Base-by-base conservation (phyloP, 2,797 vertebrate species). In the Rhynchotus rufescens region DNA sequence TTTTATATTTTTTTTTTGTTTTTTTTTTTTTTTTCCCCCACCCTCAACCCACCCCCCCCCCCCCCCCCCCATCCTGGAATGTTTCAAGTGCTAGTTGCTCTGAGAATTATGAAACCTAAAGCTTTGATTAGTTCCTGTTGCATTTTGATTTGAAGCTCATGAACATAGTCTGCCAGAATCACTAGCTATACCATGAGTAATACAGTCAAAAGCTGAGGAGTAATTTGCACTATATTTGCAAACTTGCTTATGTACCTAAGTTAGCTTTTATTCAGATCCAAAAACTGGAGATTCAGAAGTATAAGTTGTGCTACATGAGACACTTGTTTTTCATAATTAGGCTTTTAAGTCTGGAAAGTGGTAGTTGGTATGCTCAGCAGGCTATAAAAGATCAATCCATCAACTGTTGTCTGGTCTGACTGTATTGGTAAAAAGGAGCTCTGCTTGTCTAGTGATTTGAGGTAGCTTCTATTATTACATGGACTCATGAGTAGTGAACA, bases 281-380 rank as follows among this genome's bases (percentile, higher is more conserved):
- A 32, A 40, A 13, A 84, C 60, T 64, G 61, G 69, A 78, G 92
- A 56, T 47, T n/a, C 26, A 44, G 59, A 62, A 54, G 22, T 5
- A 2, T 67, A 44, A 82, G 25, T 80, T 81, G 32, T 44, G 23
- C 49, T 83, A 14, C 19, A 75, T 66, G 62, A 17, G 66, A 19
- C 80, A 85, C 88, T 84, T 91, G 4, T 14, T 71, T 92, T 87
- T 62, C 54, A 45, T 78, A 75, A 69, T 89, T 78, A 40, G 32
- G 4, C 51, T 87, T 93, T 77, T 84, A 60, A 51, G 45, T 26
- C 15, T 56, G 32, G 69, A 44, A 60, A 22, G 59, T 52, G 15
- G 22, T 65, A 38, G 49, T 19, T 86, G 72, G 56, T 62, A 59
- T 42, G 26, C 30, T 59, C 38, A 89, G 51, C 12, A 22, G 81